Evolutionary conservation across 2,888 invertebrate genomes (phyloP), one percentile per base, ranked within the genome.

Genomic region (Hypomecis atomaria): DNA sequence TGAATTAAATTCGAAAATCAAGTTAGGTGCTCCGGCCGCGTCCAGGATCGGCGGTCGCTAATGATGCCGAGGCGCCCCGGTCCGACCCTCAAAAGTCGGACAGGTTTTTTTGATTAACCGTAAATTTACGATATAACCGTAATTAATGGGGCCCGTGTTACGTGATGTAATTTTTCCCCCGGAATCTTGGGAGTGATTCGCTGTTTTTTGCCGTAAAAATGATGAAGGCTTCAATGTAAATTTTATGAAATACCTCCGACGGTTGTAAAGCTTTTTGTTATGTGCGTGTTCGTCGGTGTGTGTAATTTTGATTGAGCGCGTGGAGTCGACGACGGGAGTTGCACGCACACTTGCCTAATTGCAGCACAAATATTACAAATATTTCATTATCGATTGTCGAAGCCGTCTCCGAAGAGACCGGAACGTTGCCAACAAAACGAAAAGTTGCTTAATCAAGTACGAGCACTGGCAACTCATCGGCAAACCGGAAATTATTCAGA

Each of bases 1-100:
- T 89, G 85, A 90, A 90, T 90, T 90, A 88, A 87, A 90, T 86
- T 84, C 78, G 84, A 78, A 82, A 88, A 88, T 89, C 85, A 86
- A 88, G 83, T 87, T 86, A 81, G 81, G 81, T 79, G 78, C 79
- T 83, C 81, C 78, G 76, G 59, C 68, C 77, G 76, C 76, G 23
- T 23, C 23, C 77, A 77, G 78, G 75, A 78, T 78, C 70, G 77
- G 75, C 73, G 82, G 83, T 78, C 76, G 83, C 84, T 89, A 88
- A 88, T 87, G 87, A 86, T 78, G 78, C 78, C 74, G 71, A 67
- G 71, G 69, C 66, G 56, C 59, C 59, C 42, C 8, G 59, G 23
- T 13, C 6, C 53, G 63, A 49, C 81, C 81, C 79, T 78, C 80
- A 77, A 78, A 80, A 83, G 76, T 81, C 82, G 74, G 79, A 81